phyloP scores from a whole-genome alignment of 2,888 invertebrate genomes.

The Callosobruchus maculatus region DNA sequence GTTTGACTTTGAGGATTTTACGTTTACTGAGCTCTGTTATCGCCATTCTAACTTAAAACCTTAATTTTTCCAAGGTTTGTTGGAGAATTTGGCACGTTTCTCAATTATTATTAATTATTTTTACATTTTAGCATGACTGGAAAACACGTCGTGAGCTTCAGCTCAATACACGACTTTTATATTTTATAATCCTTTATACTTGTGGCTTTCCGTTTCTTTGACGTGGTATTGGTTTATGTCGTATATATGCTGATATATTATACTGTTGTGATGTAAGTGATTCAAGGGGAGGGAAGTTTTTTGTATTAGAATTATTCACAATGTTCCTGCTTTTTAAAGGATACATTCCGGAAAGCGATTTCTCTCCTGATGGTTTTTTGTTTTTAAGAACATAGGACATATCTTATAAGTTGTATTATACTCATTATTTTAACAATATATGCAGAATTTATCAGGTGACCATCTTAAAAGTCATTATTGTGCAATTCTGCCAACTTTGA shows the following conservation, averaged over 20 bases:
- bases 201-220: neutral
- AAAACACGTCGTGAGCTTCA: no score
- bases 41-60: no score
- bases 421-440: neutral
- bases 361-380: neutral
- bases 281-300: neutral
- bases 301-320: neutral
- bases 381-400: neutral
- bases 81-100: no score
- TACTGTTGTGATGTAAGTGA: no score
- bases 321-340: neutral
- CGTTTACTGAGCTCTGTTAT: no score
- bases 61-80: no score
- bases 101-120: no score
- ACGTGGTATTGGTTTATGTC: neutral
- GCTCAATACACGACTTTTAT: no score
- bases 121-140: no score
- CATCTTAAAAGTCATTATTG: neutral
- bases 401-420: neutral
- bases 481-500: slow-evolving; percentile 3
- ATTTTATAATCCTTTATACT: no score
- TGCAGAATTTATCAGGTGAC: neutral
- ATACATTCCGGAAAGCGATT: neutral
- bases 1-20: no score
- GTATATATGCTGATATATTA: neutral